These are phyloP conservation scores for Noturus placidus DNA, from an alignment of 2,113 vertebrate genomes.

Conservation along the genomic window DNA sequence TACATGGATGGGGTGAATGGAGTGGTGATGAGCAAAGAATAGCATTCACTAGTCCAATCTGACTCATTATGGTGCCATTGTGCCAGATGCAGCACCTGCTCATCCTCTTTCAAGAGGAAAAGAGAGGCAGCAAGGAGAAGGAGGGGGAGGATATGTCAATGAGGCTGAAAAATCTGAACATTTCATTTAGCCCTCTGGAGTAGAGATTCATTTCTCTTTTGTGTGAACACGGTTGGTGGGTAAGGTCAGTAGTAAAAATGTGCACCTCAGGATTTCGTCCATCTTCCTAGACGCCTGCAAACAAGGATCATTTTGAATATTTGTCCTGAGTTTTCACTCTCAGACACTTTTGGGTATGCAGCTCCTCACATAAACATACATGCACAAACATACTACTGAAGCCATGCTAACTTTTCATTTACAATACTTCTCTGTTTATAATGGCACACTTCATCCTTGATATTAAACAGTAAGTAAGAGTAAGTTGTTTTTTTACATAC, in stretches of 20 bases:
- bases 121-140: background rate
- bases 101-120: slow-evolving; percentile 26
- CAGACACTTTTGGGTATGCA: background rate
- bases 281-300: background rate
- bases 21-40: slow-evolving; percentile 33
- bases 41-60: slow-evolving; percentile 13
- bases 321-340: background rate
- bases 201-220: slow-evolving; percentile 8
- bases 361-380: background rate
- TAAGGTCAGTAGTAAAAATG: background rate
- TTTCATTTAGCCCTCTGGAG: background rate
- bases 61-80: slow-evolving; percentile 27
- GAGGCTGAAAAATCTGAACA: slow-evolving; percentile 1
- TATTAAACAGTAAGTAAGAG: background rate
- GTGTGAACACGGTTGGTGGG: background rate
- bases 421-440: background rate
- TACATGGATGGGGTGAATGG: slow-evolving; percentile 28
- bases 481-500: background rate
- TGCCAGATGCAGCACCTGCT: slow-evolving; percentile 28
- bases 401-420: background rate
- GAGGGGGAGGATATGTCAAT: slow-evolving; percentile 8
- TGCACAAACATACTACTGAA: background rate
- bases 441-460: background rate
- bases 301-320: background rate
- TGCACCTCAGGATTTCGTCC: background rate